phyloP scores from a whole-genome alignment of 2,113 vertebrate genomes.

The Neodon shergylaensis region DNA sequence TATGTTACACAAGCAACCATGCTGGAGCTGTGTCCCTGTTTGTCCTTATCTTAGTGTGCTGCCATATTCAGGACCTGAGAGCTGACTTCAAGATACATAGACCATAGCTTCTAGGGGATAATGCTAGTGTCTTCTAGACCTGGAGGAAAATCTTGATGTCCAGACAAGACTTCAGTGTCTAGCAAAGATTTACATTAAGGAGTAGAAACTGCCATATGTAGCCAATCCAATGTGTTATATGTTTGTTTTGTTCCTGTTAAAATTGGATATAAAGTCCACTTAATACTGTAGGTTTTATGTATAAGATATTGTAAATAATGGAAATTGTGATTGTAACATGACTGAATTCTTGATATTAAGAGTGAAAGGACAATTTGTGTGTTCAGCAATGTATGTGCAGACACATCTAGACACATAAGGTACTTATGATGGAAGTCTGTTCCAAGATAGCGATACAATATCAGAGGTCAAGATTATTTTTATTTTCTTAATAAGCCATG shows the following conservation, averaged over 20 bases:
- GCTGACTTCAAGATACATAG: not conserved
- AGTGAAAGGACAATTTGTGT: not conserved
- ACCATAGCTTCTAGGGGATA: not conserved
- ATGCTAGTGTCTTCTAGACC: not conserved
- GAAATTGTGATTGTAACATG: not conserved
- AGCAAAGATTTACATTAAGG: not conserved
- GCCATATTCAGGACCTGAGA: not conserved
- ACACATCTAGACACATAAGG: not conserved
- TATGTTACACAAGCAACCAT: not conserved
- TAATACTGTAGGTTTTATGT: slow-evolving; percentile 9
- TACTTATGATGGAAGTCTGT: not conserved
- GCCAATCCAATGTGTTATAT: not conserved
- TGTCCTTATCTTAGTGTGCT: not conserved
- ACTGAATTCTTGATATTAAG: not conserved
- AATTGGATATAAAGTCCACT: not conserved
- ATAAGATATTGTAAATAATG: not conserved
- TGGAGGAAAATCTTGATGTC: not conserved
- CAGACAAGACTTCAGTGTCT: not conserved
- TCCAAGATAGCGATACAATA: not conserved
- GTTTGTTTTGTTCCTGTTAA: not conserved
- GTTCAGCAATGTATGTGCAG: not conserved
- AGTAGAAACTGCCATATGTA: not conserved
- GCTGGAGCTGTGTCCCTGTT: not conserved
- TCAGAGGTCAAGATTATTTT: slow-evolving; percentile 18
- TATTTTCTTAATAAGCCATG: slow-evolving; percentile 16